Conservation (phyloP, 2,888 invertebrate genomes). For the Adineta ricciae region DNA sequence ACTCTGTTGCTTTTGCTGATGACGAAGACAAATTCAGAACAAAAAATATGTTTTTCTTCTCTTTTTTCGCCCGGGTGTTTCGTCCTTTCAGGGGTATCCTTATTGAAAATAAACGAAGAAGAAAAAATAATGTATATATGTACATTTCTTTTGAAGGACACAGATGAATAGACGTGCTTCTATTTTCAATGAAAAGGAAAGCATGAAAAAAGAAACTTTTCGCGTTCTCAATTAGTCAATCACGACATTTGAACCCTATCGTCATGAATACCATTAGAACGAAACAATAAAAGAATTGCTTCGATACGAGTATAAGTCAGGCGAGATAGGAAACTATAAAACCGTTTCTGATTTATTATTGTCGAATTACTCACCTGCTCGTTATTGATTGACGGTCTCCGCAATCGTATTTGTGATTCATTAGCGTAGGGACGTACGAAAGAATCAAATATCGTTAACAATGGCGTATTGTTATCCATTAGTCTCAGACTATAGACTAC, state of each 20-base stretch:
- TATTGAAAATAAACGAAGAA: neutral
- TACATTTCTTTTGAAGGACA: neutral
- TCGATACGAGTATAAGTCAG: too few relatives aligned
- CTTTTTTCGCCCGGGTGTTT: neutral
- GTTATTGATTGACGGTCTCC: neutral
- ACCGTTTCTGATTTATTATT: too few relatives aligned
- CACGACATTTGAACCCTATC: too few relatives aligned
- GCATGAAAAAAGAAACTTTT: too few relatives aligned
- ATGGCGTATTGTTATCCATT: neutral
- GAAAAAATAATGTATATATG: neutral
- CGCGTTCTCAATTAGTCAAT: too few relatives aligned
- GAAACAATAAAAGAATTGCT: too few relatives aligned
- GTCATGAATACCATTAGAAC: too few relatives aligned
- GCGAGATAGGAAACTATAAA: too few relatives aligned
- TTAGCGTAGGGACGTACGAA: neutral
- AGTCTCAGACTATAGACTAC: too few relatives aligned
- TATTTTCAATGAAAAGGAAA: neutral
- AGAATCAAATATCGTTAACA: neutral
- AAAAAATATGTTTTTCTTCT: neutral
- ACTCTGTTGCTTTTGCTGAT: neutral
- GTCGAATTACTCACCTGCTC: neutral
- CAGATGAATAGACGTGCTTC: neutral
- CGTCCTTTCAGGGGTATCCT: neutral
- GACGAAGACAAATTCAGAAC: neutral
- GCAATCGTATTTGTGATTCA: neutral